Base-by-base conservation (phyloP, 2,797 vertebrate species). In the Lepilemur septentrionalis region DNA sequence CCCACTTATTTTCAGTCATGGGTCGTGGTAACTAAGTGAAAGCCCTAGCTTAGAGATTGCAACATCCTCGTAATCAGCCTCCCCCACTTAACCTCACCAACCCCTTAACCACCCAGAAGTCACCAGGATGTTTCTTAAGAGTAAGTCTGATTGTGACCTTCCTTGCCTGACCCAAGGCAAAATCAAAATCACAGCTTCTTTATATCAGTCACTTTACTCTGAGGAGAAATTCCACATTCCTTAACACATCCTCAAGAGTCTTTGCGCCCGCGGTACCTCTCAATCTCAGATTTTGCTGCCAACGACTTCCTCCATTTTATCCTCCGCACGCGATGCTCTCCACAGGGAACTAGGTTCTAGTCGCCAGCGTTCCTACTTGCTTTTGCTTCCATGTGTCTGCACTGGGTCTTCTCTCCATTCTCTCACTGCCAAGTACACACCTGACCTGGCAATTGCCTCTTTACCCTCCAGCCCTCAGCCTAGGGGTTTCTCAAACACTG, bases 291-390 rank as follows among this genome's bases (percentile, higher is more conserved):
- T 17, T 70, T 22, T 28, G 22, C 5, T 46, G 50, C n/a, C 38
- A 52, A 48, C 6, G 23, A 0, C 12, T 48, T 72, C 10, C 22
- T 38, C 12, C 1, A 0, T 23, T 46, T 43, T 46, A 1, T 25
- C 5, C 46, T 78, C 22, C 6, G 5, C 0, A 1, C 1, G 0
- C 2, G 0, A 0, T 57, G 3, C 35, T 38, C 20, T 7, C 9
- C 8, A 1, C 2, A 0, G 0, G 1, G 32, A 67, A 4, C 15
- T 4, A 7, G 12, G 12, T 43, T 70, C 7, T 72, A 0, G 1
- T 43, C 18, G 30, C 9, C 57, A 3, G 18, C 22, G 17, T 3
- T 7, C 11, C 46, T 46, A 28, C 4, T 32, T 79, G 25, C 38
- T 25, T 57, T 50, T 55, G n/a, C 20, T 12, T 28, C 38, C 28